Conservation (phyloP, 2,113 vertebrate species). For the Pipa parva region DNA sequence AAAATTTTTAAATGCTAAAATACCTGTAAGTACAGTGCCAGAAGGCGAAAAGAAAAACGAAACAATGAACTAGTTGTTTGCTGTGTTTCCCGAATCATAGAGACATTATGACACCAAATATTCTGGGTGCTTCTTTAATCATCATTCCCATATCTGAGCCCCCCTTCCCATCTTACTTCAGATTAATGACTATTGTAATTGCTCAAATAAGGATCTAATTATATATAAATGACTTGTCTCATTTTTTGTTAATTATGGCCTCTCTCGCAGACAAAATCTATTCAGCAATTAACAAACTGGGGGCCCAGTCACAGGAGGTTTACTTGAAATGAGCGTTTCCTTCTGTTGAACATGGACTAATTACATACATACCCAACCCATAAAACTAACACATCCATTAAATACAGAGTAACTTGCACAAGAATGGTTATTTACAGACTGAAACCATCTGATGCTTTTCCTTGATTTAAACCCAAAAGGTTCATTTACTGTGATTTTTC, state of each 20-base stretch:
- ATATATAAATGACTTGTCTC: constrained; percentile 8
- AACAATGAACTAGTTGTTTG: too few species aligned
- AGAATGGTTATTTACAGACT: constrained; percentile 3
- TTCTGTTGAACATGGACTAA: constrained; percentile 28
- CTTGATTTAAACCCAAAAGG: not conserved
- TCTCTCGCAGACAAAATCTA: constrained; percentile 19
- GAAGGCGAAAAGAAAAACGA: too few species aligned
- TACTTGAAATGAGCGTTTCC: constrained; percentile 2
- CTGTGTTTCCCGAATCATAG: too few species aligned
- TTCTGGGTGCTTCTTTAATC: constrained; percentile 1
- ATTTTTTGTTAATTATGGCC: constrained; percentile 11
- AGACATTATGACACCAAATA: not conserved
- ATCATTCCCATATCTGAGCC: constrained; percentile 19
- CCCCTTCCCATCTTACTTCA: not conserved
- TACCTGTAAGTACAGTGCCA: too few species aligned
- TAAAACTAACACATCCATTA: constrained; percentile 28
- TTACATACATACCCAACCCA: constrained; percentile 13
- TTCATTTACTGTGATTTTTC: too few species aligned
- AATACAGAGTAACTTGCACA: constrained; percentile 4
- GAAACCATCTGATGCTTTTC: constrained; percentile 12
- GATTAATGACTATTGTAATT: constrained; percentile 24
- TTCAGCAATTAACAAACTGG: constrained; percentile 21
- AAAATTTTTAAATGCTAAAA: too few species aligned
- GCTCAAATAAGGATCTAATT: constrained; percentile 26
- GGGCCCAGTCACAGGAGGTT: constrained; percentile 5